phyloP scores from a whole-genome alignment of 2,888 invertebrate genomes.

The Cryptocephalus moraei region DNA sequence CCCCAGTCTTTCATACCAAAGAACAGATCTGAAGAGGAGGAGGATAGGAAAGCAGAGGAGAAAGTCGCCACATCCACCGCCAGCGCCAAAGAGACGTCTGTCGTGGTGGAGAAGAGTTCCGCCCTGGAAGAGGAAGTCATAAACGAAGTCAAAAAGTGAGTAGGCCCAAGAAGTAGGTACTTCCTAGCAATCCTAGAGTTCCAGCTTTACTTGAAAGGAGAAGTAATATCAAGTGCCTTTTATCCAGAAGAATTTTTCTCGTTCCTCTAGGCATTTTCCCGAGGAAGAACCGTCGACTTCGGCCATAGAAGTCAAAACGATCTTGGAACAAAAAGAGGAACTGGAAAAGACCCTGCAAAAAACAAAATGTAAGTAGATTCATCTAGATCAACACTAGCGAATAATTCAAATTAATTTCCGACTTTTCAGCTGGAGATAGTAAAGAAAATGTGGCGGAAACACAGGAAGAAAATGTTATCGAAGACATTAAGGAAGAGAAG shows the following conservation, averaged over 20 bases:
- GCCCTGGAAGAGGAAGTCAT: slow-evolving; percentile 34
- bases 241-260: no score
- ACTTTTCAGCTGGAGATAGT: no score
- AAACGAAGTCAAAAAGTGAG: slow-evolving; percentile 30
- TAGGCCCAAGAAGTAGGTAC: no score
- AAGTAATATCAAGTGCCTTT: no score
- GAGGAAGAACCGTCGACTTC: slow-evolving; percentile 20
- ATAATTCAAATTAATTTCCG: no score
- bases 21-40: slow-evolving; percentile 27
- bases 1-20: slow-evolving; percentile 51
- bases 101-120: slow-evolving; percentile 36
- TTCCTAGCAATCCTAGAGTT: no score
- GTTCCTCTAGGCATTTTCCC: slow-evolving; percentile 27
- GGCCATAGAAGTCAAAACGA: slow-evolving; percentile 26
- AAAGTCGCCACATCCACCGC: not conserved
- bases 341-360: slow-evolving; percentile 31
- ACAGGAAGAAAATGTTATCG: no score
- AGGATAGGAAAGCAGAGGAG: not conserved
- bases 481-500: no score
- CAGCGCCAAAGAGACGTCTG: slow-evolving; percentile 14
- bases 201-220: no score
- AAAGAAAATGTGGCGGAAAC: no score
- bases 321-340: slow-evolving; percentile 32
- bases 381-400: no score
- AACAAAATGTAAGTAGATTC: slow-evolving; percentile 20